These are phyloP conservation scores for Lathronympha strigana DNA, from an alignment of 2,888 invertebrate species.

Conservation along the genomic window DNA sequence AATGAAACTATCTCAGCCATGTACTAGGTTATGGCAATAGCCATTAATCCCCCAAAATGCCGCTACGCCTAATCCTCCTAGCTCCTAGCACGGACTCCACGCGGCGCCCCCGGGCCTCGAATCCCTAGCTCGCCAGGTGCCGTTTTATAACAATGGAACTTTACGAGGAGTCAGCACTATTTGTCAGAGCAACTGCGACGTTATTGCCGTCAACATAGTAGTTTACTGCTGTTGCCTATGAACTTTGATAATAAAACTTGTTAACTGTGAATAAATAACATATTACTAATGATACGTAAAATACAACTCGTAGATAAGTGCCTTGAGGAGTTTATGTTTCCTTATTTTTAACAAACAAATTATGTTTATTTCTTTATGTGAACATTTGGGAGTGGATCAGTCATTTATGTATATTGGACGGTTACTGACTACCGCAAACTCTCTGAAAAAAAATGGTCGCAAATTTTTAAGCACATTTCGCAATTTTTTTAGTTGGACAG, in stretches of 20 bases:
- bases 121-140: slow-evolving; percentile 25
- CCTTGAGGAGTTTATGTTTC: not conserved
- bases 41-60: not conserved
- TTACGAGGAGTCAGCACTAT: slow-evolving; percentile 11
- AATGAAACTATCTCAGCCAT: slow-evolving; percentile 22
- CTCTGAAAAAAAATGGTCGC: no score
- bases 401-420: no score
- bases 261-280: not conserved
- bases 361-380: no score
- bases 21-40: not conserved
- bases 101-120: not conserved
- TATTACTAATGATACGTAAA: not conserved
- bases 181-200: slow-evolving; percentile 10
- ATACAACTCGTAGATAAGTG: not conserved
- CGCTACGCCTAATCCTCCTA: not conserved
- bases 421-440: no score
- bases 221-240: slow-evolving; percentile 1
- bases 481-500: no score
- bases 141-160: slow-evolving; percentile 34
- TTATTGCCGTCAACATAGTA: slow-evolving; percentile 5
- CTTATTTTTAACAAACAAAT: no score
- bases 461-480: no score
- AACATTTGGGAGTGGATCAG: no score
- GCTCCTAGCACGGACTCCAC: not conserved
- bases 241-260: not conserved